Percentiles rank a stretch among this genome's conserved stretches.
Conservation (phyloP, 2,888 invertebrate genomes). For the Phrixothrix hirtus region DNA sequence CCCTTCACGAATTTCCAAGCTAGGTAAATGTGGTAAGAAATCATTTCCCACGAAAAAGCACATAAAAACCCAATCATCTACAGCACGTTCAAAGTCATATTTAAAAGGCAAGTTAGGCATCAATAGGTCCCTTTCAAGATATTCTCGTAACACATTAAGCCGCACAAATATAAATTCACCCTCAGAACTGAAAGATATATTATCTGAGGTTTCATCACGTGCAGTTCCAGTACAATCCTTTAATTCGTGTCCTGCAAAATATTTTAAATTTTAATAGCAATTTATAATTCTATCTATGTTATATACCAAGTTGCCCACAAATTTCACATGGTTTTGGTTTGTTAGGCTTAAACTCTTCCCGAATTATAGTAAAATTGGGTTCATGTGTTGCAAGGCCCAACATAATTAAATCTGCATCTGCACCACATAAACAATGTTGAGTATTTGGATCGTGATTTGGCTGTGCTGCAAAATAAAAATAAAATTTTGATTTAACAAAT, state of each 20-base stretch:
- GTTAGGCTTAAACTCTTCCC: conserved; percentile 98
- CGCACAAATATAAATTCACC: conserved; percentile 91
- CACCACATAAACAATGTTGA: conserved; percentile 95
- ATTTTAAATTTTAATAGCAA: too few relatives aligned
- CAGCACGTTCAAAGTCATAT: conserved; percentile 91
- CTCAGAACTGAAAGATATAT: conserved; percentile 69
- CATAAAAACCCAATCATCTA: conserved; percentile 99
- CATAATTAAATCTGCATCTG: conserved; percentile 98
- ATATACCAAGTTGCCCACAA: conserved; percentile 77
- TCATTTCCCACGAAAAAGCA: conserved; percentile 99
- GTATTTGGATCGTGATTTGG: conserved; percentile 98
- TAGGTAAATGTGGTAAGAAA: conserved; percentile 96
- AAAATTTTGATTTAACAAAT: conserved; percentile 3
- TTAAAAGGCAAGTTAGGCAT: conserved; percentile 94
- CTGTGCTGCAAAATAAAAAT: conserved; percentile 64
- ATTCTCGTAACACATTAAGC: conserved; percentile 90
- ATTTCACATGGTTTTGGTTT: conserved; percentile 94
- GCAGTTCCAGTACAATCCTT: conserved; percentile 85
- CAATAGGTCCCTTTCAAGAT: conserved; percentile 82
- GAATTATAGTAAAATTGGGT: conserved; percentile 96
- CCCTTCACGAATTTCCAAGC: conserved; percentile 94
- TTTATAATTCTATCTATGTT: not conserved
- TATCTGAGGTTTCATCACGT: conserved; percentile 56
- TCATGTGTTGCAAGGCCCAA: conserved; percentile 98
- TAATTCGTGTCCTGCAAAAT: conserved; percentile 96